A percentile compares a stretch with the other conserved stretches of the same genome.
These are phyloP conservation scores for Ardeotis arabs DNA, from an alignment of 2,113 vertebrate genomes.

Conservation along the genomic window DNA sequence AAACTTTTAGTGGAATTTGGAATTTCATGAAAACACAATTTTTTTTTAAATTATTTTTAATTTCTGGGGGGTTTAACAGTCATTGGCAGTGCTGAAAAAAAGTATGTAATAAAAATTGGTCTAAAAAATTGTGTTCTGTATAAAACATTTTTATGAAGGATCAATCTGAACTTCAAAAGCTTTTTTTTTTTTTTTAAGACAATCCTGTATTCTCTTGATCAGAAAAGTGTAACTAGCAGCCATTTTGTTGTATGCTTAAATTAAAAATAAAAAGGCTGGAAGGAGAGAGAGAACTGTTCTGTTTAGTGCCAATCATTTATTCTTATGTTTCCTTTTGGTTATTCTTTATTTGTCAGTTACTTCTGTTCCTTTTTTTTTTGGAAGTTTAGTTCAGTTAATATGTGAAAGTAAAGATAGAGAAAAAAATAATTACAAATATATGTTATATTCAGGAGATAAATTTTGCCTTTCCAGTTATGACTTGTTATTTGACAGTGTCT, in stretches of 20 bases:
- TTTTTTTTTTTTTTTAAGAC: not conserved
- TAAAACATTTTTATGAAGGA: not conserved
- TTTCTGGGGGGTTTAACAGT: not conserved
- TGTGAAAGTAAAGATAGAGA: not conserved
- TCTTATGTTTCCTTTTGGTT: not conserved
- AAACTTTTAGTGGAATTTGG: not conserved
- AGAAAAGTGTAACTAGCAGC: not conserved
- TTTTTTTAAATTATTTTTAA: not conserved
- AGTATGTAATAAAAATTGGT: not conserved
- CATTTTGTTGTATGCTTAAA: slow-evolving; percentile 4
- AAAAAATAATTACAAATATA: not conserved
- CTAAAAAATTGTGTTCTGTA: not conserved
- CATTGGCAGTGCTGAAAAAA: not conserved
- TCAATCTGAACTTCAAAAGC: not conserved
- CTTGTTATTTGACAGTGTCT: slow-evolving; percentile 34
- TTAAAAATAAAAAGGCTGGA: not conserved
- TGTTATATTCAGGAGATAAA: not conserved
- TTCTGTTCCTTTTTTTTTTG: not conserved
- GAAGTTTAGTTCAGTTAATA: not conserved
- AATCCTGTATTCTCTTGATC: not conserved
- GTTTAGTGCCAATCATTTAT: not conserved
- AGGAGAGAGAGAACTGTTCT: not conserved
- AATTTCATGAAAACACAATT: not conserved
- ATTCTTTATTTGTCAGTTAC: not conserved
- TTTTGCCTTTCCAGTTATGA: slow-evolving; percentile 19